phyloP scores from a whole-genome alignment of 2,888 invertebrate species.

The Cactoblastis cactorum region DNA sequence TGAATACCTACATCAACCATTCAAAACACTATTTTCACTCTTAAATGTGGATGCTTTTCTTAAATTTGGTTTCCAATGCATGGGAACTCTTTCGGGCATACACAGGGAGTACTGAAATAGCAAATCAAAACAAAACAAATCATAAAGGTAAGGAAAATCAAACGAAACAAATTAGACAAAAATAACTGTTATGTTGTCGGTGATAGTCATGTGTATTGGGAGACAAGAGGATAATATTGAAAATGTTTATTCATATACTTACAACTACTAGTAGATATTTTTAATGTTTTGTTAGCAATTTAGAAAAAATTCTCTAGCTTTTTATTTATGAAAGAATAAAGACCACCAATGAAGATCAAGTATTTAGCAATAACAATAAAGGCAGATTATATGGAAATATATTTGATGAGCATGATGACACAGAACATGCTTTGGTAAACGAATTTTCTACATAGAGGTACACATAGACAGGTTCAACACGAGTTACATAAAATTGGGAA shows the following conservation, averaged over 20 bases:
- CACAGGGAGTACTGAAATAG: conserved; percentile 76
- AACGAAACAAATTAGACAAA: conserved; percentile 26
- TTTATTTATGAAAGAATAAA: neutral
- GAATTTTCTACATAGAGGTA: conserved; percentile 1
- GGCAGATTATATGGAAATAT: conserved; percentile 20
- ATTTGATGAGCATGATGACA: conserved; percentile 42
- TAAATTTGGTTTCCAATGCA: conserved; percentile 79
- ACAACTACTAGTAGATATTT: too few relatives aligned
- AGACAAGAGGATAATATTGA: neutral
- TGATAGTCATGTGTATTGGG: neutral
- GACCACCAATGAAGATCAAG: neutral
- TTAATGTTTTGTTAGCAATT: neutral
- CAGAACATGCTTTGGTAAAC: conserved; percentile 64
- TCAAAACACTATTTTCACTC: conserved; percentile 79
- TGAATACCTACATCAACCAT: conserved; percentile 75
- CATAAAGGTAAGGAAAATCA: conserved; percentile 43
- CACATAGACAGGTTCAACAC: conserved; percentile 64
- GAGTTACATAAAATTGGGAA: conserved; percentile 46
- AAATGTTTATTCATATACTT: neutral
- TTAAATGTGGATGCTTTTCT: conserved; percentile 78
- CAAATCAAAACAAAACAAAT: conserved; percentile 50
- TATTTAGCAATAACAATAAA: conserved; percentile 19
- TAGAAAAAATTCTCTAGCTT: neutral
- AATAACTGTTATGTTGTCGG: neutral
- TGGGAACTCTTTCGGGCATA: conserved; percentile 79